Base-by-base conservation (phyloP, 2,797 vertebrate species). In the Balearica regulorum region DNA sequence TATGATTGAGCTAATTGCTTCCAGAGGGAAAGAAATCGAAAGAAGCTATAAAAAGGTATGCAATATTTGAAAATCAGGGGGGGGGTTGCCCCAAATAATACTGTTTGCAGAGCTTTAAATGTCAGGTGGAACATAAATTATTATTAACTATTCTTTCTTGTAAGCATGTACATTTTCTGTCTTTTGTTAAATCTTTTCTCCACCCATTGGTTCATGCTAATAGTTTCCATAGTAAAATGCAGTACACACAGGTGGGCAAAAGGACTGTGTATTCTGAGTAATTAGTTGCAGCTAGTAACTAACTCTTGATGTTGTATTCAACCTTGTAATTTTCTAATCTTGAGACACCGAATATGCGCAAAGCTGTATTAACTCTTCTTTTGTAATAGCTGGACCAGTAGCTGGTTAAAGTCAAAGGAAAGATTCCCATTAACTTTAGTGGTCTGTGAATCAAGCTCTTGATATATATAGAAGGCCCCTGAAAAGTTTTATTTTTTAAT, bases 401-500 rank as follows among this genome's bases (percentile, higher is more conserved):
- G 91, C 90, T 91, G 62, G 87, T 93, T 95, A 91, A 96, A 93
- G 72, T 33, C 82, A 86, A 89, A 91, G 80, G 83, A 76, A 94
- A 96, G 89, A 94, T 94, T 94, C 66, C 66, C 70, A 84, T 72
- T 95, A 89, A 82, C 25, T 92, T 93, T 6, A 96, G 79, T 65
- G 79, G 79, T 89, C 89, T 95, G 78, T 93, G 94, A 92, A 95
- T 90, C 90, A 84, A 91, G 75, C 66, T 70, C 77, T 94, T 92
- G 87, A 92, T 95, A 97, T 86, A 95, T 95, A 96, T 96, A 95
- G 93, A 96, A 96, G 82, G 87, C 48, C 91, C 90, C 89, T 77
- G 79, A 96, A 97, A 96, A 92, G 72, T 96, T 96, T 91, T 93
- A 53, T 92, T 96, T 97, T 96, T 96, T 96, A 95, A 95, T 96